Percentiles rank a stretch among this genome's conserved stretches.
Evolutionary conservation across 2,888 invertebrate species (phyloP).

Genomic region (Dusona sp.): DNA sequence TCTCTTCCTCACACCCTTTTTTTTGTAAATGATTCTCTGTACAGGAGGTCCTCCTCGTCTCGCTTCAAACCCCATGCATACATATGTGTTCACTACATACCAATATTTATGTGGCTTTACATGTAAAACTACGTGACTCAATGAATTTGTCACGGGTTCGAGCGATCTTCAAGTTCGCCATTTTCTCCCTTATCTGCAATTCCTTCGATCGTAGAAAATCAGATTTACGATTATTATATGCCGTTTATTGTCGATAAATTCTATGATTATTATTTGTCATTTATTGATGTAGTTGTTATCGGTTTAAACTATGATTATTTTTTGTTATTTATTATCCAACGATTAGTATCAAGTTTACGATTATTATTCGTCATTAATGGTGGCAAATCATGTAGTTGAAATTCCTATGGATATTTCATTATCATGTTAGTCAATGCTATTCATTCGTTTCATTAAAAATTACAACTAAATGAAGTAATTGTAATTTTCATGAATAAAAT

Average conservation of each 20-base stretch:
- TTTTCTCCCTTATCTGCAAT: constrained; percentile 2
- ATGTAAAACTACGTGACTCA: constrained; percentile 79
- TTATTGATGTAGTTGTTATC: not conserved
- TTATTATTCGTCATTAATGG: not conserved
- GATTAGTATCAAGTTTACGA: not conserved
- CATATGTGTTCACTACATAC: not conserved
- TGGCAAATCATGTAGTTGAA: not conserved
- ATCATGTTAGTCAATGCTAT: not conserved
- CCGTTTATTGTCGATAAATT: not conserved
- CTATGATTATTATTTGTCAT: not conserved
- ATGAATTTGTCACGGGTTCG: constrained; percentile 82
- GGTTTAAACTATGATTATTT: not conserved
- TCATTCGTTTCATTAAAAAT: not conserved
- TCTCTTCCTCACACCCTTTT: constrained; percentile 45
- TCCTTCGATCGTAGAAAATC: not conserved
- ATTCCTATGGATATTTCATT: not conserved
- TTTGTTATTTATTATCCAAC: not conserved
- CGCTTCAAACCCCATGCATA: not conserved
- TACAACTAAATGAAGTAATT: not conserved
- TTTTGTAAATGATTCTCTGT: constrained; percentile 6
- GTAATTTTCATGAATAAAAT: not conserved
- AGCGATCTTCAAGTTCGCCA: constrained; percentile 22
- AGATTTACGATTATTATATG: constrained; percentile 10
- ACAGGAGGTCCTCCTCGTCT: constrained; percentile 49
- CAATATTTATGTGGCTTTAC: not conserved